Conservation (phyloP, 2,113 vertebrate genomes). For the Ceuthmochares aereus region DNA sequence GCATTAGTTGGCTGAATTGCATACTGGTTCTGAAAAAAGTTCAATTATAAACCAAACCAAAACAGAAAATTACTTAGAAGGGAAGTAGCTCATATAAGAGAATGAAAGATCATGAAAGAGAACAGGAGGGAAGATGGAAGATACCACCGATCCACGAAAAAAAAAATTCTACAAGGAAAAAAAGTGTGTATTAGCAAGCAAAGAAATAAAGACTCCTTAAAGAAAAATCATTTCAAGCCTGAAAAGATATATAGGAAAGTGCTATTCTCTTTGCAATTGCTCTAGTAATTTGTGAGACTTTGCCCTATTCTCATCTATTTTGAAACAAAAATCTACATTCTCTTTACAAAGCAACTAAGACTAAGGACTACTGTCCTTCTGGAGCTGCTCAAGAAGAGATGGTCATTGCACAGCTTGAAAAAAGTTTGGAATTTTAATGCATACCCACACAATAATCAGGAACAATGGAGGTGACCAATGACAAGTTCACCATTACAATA, state of each 20-base stretch:
- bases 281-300: neutral
- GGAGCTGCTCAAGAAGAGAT: neutral
- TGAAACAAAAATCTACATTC: neutral
- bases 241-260: neutral
- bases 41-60: neutral
- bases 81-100: neutral
- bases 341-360: neutral
- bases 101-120: neutral
- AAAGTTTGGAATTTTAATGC: neutral
- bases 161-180: neutral
- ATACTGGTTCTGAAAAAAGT: neutral
- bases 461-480: neutral
- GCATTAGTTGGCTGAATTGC: neutral
- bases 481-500: neutral
- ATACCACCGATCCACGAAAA: neutral
- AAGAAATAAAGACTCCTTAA: neutral
- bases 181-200: neutral
- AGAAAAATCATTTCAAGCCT: neutral
- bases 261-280: neutral
- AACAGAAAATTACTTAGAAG: neutral
- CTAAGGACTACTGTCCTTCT: neutral
- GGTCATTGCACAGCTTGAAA: neutral
- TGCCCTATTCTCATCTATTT: neutral
- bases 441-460: neutral
- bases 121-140: neutral